Evolutionary conservation across 2,888 invertebrate species (phyloP), one percentile per base, ranked within the genome.

Genomic region (Protonemura montana): DNA sequence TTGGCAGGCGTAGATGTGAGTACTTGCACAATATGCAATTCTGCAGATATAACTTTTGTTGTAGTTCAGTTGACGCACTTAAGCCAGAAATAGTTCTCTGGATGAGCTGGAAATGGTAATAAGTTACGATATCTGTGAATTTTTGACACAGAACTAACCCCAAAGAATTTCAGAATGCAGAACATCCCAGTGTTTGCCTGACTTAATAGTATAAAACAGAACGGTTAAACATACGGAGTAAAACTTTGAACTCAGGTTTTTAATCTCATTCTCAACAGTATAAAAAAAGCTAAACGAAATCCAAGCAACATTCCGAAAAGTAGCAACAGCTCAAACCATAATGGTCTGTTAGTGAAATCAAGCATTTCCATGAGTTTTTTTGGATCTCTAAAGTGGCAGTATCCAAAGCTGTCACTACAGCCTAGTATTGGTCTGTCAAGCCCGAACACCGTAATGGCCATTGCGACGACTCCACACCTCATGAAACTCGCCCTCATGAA

Each of bases 401-500:
- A 95, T 41, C 94, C 91, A 6, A 28, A 88, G 0, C 21, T 0
- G 0, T 94, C 94, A 21, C 91, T 90, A 89, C 95, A 95, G 1
- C 93, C 91, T 3, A 95, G 90, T 0, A 92, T 92, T 78, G 92
- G 91, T 16, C 95, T 91, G 86, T 92, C 92, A 88, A 94, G 94
- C 7, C 95, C 95, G 89, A 95, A 95, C 3, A 95, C 92, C 0
- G 94, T 93, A 0, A 95, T 90, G 0, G 94, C 92, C 90, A 95
- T 91, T 0, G 94, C 94, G 21, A 94, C 94, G 0, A 94, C 93
- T 0, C 94, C 94, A 88, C 94, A 94, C 27, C 95, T 92, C 88
- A 95, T 93, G 90, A 94, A 95, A 29, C 95, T 95, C 5, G 93
- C 92, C 90, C 94, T 94, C 94, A 95, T 94, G 2, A 94, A 88